Evolutionary conservation across 1,140 invertebrate species (phyloP), one percentile per base, ranked within the genome.

Genomic region (Hycleus phaleratus): DNA sequence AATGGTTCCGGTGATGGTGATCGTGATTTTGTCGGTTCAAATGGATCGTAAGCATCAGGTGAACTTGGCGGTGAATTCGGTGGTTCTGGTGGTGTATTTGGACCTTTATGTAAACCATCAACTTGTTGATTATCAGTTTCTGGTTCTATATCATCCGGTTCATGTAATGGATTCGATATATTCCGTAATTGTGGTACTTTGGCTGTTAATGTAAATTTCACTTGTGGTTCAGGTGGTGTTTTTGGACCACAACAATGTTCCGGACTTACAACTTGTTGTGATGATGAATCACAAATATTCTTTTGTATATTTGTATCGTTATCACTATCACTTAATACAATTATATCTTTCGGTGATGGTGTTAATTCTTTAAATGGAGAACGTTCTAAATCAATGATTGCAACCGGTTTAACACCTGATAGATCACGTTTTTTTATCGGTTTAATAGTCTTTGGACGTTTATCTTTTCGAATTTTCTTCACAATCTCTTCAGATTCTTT

Each of bases 41-140:
- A 92, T 1, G 90, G 90, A 82, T 92, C 90, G 71, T 92, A 93
- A 3, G 82, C 87, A 69, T 90, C 88, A 3, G 83, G 84, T 3
- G 84, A 84, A 7, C 80, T 82, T 0, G 81, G 81, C 0, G 83
- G 80, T 3, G 80, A 82, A 12, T 76, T 78, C 0, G 81, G 82
- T 0, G 82, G 82, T 61, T 83, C 81, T 0, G 81, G 81, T 3
- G 82, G 82, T 7, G 83, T 85, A 59, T 84, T 84, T 0, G 82
- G 83, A 2, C 82, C 82, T 62, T 67, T 74, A 58, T 71, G 69
- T 18, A 56, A 43, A 38, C 47, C 64, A 26, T 64, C 50, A 45
- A 78, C 77, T 26, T 76, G 75, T 60, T 78, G 74, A 3, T 75
- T 69, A 40, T 74, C 70, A 49, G 64, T 62, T 43, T 70, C 64